phyloP scores from a whole-genome alignment of 2,888 invertebrate genomes.

The Antheraea assamensis region DNA sequence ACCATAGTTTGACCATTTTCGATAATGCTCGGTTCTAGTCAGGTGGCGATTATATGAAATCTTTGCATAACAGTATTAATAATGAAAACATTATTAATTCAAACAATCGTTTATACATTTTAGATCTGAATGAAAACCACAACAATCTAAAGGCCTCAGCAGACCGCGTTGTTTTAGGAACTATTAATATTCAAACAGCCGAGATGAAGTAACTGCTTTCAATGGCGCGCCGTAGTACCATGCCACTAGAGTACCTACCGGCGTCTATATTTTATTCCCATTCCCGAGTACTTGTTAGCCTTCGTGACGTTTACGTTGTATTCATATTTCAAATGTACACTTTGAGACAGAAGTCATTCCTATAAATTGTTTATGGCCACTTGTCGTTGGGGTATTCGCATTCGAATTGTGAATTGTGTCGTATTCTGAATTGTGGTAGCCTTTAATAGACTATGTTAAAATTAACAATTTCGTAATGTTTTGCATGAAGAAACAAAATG shows the following conservation, averaged over 20 bases:
- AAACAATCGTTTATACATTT: neutral
- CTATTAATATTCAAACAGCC: constrained; percentile 36
- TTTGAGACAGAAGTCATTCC: neutral
- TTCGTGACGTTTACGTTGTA: constrained; percentile 28
- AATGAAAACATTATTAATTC: neutral
- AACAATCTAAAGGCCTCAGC: neutral
- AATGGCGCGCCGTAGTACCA: constrained; percentile 15
- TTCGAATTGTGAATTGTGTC: neutral
- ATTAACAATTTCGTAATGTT: no score
- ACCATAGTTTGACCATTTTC: no score
- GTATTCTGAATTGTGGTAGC: no score
- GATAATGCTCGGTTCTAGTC: no score
- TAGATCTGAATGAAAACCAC: constrained; percentile 1
- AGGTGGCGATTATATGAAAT: neutral
- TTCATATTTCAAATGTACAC: constrained; percentile 20
- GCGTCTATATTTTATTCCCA: constrained; percentile 35
- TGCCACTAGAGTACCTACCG: constrained; percentile 10
- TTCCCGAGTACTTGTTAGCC: constrained; percentile 30
- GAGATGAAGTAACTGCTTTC: constrained; percentile 34
- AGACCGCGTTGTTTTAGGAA: constrained; percentile 24
- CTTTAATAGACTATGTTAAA: no score
- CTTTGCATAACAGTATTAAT: neutral
- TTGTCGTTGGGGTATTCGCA: neutral
- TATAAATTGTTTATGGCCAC: neutral
- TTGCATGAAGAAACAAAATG: no score